Conservation (phyloP, 2,888 invertebrate species). For the Thereva unica region DNA sequence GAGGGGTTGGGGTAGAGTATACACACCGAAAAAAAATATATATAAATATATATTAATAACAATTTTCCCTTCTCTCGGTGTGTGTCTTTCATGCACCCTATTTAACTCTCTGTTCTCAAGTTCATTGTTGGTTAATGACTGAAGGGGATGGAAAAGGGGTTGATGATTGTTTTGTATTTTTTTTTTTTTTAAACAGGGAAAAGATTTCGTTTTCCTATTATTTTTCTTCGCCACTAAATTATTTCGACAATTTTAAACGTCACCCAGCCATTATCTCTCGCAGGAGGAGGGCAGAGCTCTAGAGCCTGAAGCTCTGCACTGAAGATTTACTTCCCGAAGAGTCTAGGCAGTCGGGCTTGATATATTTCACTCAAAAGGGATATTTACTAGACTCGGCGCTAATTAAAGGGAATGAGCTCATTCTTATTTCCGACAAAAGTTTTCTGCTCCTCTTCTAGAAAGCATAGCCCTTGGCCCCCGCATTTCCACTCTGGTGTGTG, state of each 20-base stretch:
- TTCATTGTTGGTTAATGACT: too few species aligned
- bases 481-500: slow-evolving; percentile 1
- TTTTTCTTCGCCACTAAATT: slow-evolving; percentile 12
- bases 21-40: too few species aligned
- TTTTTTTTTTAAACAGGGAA: too few species aligned
- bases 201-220: too few species aligned
- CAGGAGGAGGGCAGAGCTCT: neutral
- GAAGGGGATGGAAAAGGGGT: too few species aligned
- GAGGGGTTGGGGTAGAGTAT: too few species aligned
- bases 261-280: slow-evolving; percentile 24
- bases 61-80: too few species aligned
- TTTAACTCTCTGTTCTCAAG: too few species aligned
- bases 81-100: too few species aligned
- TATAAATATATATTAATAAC: too few species aligned
- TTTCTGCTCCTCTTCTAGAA: neutral
- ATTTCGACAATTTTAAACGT: slow-evolving; percentile 30
- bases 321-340: neutral
- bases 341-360: slow-evolving; percentile 16
- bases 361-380: slow-evolving; percentile 35
- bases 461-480: neutral
- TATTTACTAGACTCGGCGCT: slow-evolving; percentile 32
- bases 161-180: too few species aligned
- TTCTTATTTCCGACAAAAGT: slow-evolving; percentile 33
- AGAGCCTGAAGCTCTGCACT: neutral
- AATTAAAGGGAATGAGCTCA: slow-evolving; percentile 35